Conservation (phyloP, 2,113 vertebrate species). For the Megaleporinus macrocephalus region DNA sequence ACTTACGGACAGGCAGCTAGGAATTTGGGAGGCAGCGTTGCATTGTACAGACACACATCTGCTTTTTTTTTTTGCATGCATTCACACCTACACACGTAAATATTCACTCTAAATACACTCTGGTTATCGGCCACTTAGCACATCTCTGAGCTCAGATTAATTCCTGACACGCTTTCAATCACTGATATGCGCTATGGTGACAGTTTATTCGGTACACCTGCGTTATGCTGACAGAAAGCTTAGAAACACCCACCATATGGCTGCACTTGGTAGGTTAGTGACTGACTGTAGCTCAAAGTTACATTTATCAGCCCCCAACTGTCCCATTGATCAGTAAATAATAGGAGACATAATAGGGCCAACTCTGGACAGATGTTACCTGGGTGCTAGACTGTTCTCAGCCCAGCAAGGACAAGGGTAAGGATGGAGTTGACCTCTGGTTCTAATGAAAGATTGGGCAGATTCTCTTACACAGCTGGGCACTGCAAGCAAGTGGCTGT, state of each 20-base stretch:
- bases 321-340: too few relatives aligned
- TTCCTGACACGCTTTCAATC: background rate
- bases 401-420: too few relatives aligned
- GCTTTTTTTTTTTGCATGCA: conserved; percentile 43
- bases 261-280: too few relatives aligned
- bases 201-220: background rate
- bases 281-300: too few relatives aligned
- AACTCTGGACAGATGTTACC: background rate
- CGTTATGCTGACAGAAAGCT: background rate
- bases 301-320: too few relatives aligned
- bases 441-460: too few relatives aligned
- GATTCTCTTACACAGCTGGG: too few relatives aligned
- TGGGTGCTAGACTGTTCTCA: too few relatives aligned
- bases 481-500: too few relatives aligned
- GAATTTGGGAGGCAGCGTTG: conserved; percentile 77
- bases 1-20: conserved; percentile 58
- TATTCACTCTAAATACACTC: conserved; percentile 11
- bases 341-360: too few relatives aligned
- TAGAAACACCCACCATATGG: background rate
- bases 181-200: background rate
- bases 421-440: too few relatives aligned
- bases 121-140: background rate
- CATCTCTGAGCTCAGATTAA: background rate
- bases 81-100: conserved; percentile 24
- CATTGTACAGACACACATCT: conserved; percentile 61